Evolutionary conservation across 2,797 vertebrate species (phyloP), one percentile per base, ranked within the genome.

Genomic region (Sitta carolinensis): DNA sequence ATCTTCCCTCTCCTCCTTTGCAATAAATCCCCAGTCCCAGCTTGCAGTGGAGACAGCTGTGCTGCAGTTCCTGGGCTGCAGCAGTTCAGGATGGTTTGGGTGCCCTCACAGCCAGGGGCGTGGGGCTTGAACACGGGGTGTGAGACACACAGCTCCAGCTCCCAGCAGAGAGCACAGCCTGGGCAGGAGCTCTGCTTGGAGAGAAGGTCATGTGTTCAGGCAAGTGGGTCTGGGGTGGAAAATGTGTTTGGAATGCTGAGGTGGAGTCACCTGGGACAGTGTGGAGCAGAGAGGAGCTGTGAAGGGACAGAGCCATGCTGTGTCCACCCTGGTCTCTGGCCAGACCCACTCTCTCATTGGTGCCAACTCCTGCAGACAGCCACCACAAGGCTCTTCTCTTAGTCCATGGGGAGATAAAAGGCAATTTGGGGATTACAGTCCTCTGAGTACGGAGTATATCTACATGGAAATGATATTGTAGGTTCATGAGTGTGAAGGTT

Each of bases 201-300:
- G 7, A 42, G 29, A 10, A 23, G 34, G 19, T 43, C 4, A 0
- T 48, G 34, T 13, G 27, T 1, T 2, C 43, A 10, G 21, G 42
- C 0, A 5, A 9, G 21, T 16, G 22, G 40, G 7, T 50, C 13
- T 75, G 59, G 64, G 63, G 32, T 30, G 29, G 13, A 63, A 84
- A 63, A 78, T 5, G 10, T 16, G 20, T 10, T 58, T 25, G 8
- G 29, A 16, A 16, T 74, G 52, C 50, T 3, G 27, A 15, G 57
- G 11, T 42, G 40, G 83, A 58, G 67, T 40, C 63, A 2, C n/a
- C 55, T 16, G 17, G 68, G 55, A 22, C 55, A 16, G 32, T 3
- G 32, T 52, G 61, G 80, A 51, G 51, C 54, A 50, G 34, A 42
- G 48, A 11, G 38, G 29, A 66, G 42, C 0, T 58, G 32, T 1